phyloP scores from a whole-genome alignment of 2,113 vertebrate genomes.

The Otus sunia region DNA sequence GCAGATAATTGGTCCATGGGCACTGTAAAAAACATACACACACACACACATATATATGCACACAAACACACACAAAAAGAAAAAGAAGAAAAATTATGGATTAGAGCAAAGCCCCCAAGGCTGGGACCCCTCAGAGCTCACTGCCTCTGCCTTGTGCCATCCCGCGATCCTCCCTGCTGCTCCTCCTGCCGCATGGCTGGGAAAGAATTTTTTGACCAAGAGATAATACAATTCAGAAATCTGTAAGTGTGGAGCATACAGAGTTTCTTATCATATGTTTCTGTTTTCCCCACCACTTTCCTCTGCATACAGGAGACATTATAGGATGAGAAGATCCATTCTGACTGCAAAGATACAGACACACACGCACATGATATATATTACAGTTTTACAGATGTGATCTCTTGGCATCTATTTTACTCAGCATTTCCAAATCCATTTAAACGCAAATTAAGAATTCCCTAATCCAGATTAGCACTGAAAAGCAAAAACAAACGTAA shows the following conservation, averaged over 20 bases:
- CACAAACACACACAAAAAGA: background rate
- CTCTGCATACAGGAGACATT: background rate
- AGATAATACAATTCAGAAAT: background rate
- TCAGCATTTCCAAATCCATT: background rate
- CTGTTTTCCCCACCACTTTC: background rate
- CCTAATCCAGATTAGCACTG: background rate
- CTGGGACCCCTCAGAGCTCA: background rate
- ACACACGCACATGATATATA: fast-evolving
- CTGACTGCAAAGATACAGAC: background rate
- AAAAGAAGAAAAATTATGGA: background rate
- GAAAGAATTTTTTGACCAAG: background rate
- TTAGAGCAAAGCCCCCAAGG: background rate
- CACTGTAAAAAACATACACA: too few relatives aligned
- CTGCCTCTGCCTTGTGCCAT: background rate
- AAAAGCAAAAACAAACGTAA: background rate
- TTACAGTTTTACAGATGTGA: background rate
- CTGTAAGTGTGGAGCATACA: background rate
- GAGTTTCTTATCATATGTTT: background rate
- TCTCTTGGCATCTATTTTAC: background rate
- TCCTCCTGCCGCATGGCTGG: background rate
- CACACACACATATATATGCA: too few relatives aligned
- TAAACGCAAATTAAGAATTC: background rate
- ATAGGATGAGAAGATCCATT: background rate
- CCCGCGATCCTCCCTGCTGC: fast-evolving
- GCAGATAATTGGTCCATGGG: background rate